Evolutionary conservation across 2,888 invertebrate genomes (phyloP).

Genomic region (Meganola albula): DNA sequence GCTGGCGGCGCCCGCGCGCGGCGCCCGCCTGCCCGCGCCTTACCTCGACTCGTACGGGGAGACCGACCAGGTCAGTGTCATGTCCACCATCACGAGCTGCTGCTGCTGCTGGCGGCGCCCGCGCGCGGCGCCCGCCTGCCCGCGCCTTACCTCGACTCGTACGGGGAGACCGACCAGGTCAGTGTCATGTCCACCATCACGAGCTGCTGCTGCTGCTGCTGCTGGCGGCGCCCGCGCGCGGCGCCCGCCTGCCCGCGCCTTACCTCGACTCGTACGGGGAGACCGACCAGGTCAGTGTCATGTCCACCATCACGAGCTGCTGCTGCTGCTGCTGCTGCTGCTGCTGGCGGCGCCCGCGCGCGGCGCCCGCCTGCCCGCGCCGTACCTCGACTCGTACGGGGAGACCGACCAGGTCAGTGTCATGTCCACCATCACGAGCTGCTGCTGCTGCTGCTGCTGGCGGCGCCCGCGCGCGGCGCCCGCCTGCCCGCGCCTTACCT

Average conservation of each 20-base stretch:
- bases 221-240: conserved; percentile 85
- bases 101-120: conserved; percentile 87
- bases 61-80: conserved; percentile 76
- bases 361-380: conserved; percentile 92
- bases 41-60: conserved; percentile 97
- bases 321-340: conserved; percentile 77
- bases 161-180: conserved; percentile 86
- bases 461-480: conserved; percentile 88
- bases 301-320: background rate
- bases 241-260: conserved; percentile 93
- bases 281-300: conserved; percentile 80
- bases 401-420: conserved; percentile 85
- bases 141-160: conserved; percentile 95
- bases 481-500: conserved; percentile 91
- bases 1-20: conserved; percentile 85
- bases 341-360: conserved; percentile 86
- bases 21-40: conserved; percentile 91
- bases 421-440: background rate
- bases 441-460: conserved; percentile 81
- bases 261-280: conserved; percentile 97
- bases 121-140: conserved; percentile 91
- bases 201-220: conserved; percentile 78
- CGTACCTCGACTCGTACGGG: conserved; percentile 96
- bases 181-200: background rate
- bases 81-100: conserved; percentile 93